Evolutionary conservation across 2,888 invertebrate genomes (phyloP), one percentile per base, ranked within the genome.

Genomic region (Odontocolon sp.): DNA sequence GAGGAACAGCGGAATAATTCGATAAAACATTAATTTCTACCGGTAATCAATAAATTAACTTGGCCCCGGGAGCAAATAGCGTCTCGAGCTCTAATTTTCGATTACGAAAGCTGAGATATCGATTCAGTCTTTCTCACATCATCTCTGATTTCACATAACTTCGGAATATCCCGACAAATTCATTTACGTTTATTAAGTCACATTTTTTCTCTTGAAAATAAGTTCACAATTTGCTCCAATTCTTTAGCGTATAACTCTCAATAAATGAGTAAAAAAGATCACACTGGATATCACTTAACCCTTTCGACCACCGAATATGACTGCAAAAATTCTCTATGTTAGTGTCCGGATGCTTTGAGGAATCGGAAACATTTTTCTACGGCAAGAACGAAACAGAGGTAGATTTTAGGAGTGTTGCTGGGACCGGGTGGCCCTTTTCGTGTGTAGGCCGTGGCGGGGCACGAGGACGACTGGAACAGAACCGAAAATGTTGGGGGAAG

Each of bases 401-500:
- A 23, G 40, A n/a, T 69, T 57, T 59, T 31, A 14, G 45, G 11
- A 33, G 64, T 18, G 61, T 54, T 23, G 42, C 64, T 63, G 64
- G 75, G 67, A 77, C 77, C 77, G 64, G 72, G 63, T 72, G 77
- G 77, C 77, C 77, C 77, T 76, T 77, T 73, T 72, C 72, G 77
- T 77, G 72, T 79, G 80, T 79, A 76, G 73, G 69, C 79, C 68
- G 77, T 54, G 74, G 54, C 77, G 68, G 76, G 67, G 74, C 79
- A 79, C 78, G 78, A 78, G 75, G 82, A 83, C 84, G 85, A 86
- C 87, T 87, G 87, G 82, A 84, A 84, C 84, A 82, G 81, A 82
- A 86, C 85, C 83, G 83, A 86, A 88, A 86, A 85, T 87, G 86
- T 87, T 42, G 70, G 80, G 73, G 78, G 71, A 77, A 84, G 84